Conservation (phyloP, 2,797 vertebrate species). For the Melanotaenia pygmaea region DNA sequence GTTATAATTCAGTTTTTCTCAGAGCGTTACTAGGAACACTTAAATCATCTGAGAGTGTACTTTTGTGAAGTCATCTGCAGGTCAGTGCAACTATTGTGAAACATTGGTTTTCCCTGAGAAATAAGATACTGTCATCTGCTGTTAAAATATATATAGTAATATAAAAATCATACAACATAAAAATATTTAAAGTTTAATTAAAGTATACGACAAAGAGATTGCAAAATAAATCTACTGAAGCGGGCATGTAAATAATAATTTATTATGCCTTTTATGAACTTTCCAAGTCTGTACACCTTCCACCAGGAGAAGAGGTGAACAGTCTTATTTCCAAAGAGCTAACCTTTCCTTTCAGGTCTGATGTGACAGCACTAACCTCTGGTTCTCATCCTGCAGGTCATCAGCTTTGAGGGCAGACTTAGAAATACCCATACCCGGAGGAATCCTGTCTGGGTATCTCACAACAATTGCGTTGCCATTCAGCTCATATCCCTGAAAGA, state of each 20-base stretch:
- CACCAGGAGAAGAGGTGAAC: neutral
- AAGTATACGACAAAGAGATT: neutral
- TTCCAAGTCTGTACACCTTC: neutral
- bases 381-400: slow-evolving; percentile 35
- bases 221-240: neutral
- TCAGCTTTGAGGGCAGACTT: slow-evolving; percentile 67
- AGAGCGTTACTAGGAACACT: neutral
- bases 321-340: neutral
- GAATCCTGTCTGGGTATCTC: slow-evolving; percentile 81
- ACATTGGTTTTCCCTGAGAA: neutral
- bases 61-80: neutral
- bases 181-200: neutral
- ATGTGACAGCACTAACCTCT: slow-evolving; percentile 40
- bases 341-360: neutral
- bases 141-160: no score
- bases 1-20: neutral
- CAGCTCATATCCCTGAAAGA: slow-evolving; percentile 68
- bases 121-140: neutral
- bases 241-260: neutral
- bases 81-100: neutral
- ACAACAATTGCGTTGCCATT: slow-evolving; percentile 68
- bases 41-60: neutral
- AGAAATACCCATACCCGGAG: slow-evolving; percentile 75
- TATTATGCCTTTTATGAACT: neutral
- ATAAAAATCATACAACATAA: no score